These are phyloP conservation scores for Caerostris darwini DNA, from an alignment of 1,140 invertebrate species.

Conservation along the genomic window DNA sequence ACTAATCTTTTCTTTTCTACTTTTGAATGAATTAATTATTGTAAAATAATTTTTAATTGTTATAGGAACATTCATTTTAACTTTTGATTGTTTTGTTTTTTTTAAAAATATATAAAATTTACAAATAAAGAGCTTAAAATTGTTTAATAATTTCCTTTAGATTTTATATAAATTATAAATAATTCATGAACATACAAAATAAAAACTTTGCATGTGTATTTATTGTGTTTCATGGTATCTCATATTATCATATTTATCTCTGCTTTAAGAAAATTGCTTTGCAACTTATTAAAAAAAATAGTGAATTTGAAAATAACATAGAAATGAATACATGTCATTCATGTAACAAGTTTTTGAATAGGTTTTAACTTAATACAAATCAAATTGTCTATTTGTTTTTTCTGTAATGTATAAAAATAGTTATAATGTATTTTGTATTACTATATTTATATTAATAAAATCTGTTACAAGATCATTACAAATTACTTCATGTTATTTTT, in stretches of 20 bases:
- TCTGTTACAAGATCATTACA: constrained; percentile 37
- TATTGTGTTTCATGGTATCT: background rate
- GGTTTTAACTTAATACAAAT: background rate
- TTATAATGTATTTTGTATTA: constrained; percentile 68
- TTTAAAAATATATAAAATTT: background rate
- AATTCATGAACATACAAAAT: background rate
- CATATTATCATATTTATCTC: background rate
- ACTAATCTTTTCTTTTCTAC: no score
- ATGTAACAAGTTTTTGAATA: background rate
- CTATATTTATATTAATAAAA: constrained; percentile 72
- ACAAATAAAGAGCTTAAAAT: background rate
- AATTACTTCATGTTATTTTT: no score
- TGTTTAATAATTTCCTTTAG: background rate
- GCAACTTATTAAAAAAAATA: background rate
- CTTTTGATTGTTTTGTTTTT: background rate
- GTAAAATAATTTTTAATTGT: background rate
- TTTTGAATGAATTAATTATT: no score
- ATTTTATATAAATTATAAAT: background rate
- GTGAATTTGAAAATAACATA: background rate
- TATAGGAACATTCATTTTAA: background rate
- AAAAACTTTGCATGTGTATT: background rate
- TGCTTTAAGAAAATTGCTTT: background rate
- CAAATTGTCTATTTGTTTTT: background rate
- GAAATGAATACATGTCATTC: background rate
- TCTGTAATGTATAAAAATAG: constrained; percentile 59